Conservation (phyloP, 2,113 vertebrate species). For the Carlito syrichta region DNA sequence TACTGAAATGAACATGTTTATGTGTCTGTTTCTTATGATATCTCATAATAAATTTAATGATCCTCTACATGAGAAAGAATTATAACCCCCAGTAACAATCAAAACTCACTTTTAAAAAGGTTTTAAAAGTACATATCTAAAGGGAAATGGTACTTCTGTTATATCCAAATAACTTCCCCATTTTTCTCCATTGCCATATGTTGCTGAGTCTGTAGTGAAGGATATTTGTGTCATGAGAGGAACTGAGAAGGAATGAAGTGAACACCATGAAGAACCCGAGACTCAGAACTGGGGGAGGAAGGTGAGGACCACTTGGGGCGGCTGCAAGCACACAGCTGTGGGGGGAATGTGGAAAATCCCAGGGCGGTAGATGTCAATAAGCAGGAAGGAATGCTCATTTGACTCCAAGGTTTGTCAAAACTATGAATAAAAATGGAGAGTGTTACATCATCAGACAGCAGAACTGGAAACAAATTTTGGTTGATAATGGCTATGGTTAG, state of each 20-base stretch:
- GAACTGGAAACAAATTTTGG: neutral
- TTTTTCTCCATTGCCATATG: neutral
- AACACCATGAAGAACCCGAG: neutral
- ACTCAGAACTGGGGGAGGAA: neutral
- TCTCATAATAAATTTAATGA: neutral
- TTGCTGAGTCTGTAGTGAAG: neutral
- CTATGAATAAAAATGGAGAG: neutral
- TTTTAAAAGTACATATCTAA: neutral
- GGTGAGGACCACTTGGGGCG: neutral
- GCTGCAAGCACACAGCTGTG: neutral
- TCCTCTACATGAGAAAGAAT: neutral
- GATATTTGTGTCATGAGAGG: neutral
- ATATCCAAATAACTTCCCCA: neutral
- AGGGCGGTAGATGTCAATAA: rapidly evolving
- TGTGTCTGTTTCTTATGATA: neutral
- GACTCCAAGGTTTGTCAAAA: neutral
- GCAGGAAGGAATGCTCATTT: neutral
- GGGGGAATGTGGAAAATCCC: rapidly evolving
- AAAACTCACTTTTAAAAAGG: neutral
- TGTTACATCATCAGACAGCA: rapidly evolving
- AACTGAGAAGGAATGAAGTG: neutral
- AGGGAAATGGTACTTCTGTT: neutral
- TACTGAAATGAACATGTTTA: neutral
- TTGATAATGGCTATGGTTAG: neutral
- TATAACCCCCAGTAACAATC: neutral